phyloP scores from a whole-genome alignment of 2,113 vertebrate genomes.

The Rhinoderma darwinii region DNA sequence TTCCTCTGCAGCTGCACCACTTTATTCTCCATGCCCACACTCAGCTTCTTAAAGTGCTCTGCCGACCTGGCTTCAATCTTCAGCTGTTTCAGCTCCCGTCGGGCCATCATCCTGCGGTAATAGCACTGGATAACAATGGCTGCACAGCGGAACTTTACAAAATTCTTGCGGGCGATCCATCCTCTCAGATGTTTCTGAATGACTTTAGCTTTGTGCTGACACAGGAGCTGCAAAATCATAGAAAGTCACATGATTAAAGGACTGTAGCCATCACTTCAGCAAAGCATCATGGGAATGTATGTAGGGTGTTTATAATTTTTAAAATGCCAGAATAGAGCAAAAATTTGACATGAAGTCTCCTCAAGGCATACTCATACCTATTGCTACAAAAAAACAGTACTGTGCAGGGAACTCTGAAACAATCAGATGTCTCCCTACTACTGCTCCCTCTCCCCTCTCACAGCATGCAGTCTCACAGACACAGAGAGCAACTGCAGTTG shows the following conservation, averaged over 20 bases:
- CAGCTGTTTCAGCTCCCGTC: slow-evolving; percentile 80
- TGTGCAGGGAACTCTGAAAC: too few relatives aligned
- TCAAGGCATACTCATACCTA: too few relatives aligned
- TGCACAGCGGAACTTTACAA: slow-evolving; percentile 68
- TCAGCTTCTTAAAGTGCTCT: slow-evolving; percentile 88
- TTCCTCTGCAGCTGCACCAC: slow-evolving; percentile 94
- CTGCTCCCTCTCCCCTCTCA: too few relatives aligned
- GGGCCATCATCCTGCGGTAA: slow-evolving; percentile 80
- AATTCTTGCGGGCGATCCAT: slow-evolving; percentile 80
- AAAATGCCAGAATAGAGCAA: background rate
- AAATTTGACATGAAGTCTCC: too few relatives aligned
- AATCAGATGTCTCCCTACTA: too few relatives aligned
- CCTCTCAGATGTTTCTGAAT: slow-evolving; percentile 82
- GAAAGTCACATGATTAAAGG: background rate
- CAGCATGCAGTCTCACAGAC: too few relatives aligned
- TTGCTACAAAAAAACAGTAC: too few relatives aligned
- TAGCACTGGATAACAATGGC: slow-evolving; percentile 86
- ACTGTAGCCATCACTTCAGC: background rate
- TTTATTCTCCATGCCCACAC: slow-evolving; percentile 97
- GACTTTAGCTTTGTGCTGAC: slow-evolving; percentile 86
- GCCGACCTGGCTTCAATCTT: slow-evolving; percentile 90
- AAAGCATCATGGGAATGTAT: background rate
- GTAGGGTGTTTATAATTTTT: too few relatives aligned
- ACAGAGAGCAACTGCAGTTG: too few relatives aligned
- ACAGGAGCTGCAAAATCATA: slow-evolving; percentile 74